Evolutionary conservation across 2,888 invertebrate genomes (phyloP).

Genomic region (Machimus rusticus): DNA sequence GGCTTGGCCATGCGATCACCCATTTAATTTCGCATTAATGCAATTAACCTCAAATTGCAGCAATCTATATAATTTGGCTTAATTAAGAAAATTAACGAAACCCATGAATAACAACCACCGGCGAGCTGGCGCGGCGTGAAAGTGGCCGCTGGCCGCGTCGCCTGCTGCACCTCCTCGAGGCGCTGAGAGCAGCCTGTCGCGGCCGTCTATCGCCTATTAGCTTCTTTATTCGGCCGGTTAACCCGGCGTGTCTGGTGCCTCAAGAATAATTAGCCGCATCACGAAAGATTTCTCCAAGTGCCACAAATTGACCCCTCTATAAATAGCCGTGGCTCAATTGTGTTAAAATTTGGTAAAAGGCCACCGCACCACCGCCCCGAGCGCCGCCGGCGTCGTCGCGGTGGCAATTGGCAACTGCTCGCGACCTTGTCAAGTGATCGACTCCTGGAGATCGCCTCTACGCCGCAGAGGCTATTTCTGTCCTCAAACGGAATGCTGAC

Average conservation of each 20-base stretch:
- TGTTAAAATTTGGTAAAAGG: conserved; percentile 1
- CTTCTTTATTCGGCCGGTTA: not conserved
- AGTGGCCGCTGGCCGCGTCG: not conserved
- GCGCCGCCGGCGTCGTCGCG: not conserved
- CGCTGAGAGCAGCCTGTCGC: not conserved
- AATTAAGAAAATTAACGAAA: conserved; percentile 54
- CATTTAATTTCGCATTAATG: conserved; percentile 58
- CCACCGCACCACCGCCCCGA: not conserved
- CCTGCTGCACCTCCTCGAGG: not conserved
- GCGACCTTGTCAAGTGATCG: conserved; percentile 1
- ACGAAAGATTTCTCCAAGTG: conserved; percentile 19
- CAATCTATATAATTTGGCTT: conserved; percentile 61
- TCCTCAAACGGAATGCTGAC: not conserved
- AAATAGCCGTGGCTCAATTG: conserved; percentile 34
- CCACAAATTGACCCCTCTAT: conserved; percentile 22
- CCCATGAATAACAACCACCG: conserved; percentile 24
- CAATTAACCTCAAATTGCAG: conserved; percentile 61
- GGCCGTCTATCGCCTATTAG: not conserved
- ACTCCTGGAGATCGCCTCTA: not conserved
- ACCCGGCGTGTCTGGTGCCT: not conserved
- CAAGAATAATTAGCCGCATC: not conserved
- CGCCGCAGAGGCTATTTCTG: not conserved
- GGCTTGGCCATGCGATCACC: conserved; percentile 40
- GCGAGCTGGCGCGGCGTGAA: not conserved
- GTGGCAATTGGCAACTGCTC: not conserved